phyloP scores from a whole-genome alignment of 2,797 vertebrate species.

The Coregonus sp. region DNA sequence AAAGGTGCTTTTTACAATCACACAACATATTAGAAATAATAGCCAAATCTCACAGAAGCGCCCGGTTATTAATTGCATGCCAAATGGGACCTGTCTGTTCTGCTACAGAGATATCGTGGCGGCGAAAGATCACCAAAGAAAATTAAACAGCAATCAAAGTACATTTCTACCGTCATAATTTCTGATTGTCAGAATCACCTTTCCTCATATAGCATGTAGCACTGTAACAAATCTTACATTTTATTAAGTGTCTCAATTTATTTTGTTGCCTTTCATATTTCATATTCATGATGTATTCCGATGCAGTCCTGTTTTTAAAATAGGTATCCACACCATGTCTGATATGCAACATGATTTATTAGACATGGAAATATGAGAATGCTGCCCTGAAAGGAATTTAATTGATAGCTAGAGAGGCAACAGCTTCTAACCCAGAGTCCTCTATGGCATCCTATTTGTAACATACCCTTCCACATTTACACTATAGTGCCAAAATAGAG shows the following conservation, averaged over 20 bases:
- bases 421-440: slow-evolving; percentile 77
- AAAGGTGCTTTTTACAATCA: slow-evolving; percentile 94
- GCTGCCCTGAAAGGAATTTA: slow-evolving; percentile 83
- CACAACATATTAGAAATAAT: slow-evolving; percentile 95
- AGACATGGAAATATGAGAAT: slow-evolving; percentile 82
- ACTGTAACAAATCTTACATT: slow-evolving; percentile 87
- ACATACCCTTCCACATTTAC: slow-evolving; percentile 48
- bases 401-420: slow-evolving; percentile 84
- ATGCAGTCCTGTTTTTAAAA: slow-evolving; percentile 84
- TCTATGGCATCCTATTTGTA: slow-evolving; percentile 50
- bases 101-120: slow-evolving; percentile 68
- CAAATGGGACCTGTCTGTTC: slow-evolving; percentile 79
- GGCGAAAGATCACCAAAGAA: slow-evolving; percentile 74
- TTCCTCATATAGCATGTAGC: slow-evolving; percentile 78
- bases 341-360: slow-evolving; percentile 88
- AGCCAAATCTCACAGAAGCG: slow-evolving; percentile 85
- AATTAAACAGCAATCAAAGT: slow-evolving; percentile 89
- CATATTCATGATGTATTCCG: slow-evolving; percentile 86
- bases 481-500: slow-evolving; percentile 33
- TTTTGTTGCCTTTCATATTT: slow-evolving; percentile 90
- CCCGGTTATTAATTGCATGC: slow-evolving; percentile 81
- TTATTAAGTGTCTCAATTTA: slow-evolving; percentile 94
- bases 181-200: slow-evolving; percentile 84
- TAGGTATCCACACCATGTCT: slow-evolving; percentile 86
- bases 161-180: slow-evolving; percentile 89